Conservation (phyloP, 2,113 vertebrate genomes). For the Microtus pennsylvanicus region DNA sequence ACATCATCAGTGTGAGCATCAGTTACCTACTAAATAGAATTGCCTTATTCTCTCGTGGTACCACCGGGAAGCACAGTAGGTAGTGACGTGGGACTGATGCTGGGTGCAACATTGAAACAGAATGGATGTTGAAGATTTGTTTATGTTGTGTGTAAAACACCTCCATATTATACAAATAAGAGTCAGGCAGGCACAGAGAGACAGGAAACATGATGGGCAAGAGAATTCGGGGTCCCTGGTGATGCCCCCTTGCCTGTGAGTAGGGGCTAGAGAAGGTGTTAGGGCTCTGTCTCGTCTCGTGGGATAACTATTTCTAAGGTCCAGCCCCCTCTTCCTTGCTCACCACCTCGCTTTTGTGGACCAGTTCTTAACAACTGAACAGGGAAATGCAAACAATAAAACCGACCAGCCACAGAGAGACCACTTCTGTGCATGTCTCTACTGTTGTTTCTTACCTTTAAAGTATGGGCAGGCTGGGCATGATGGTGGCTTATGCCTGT, state of each 20-base stretch:
- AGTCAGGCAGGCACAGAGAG: background rate
- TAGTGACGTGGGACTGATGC: too few relatives aligned
- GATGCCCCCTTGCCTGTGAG: rapidly evolving
- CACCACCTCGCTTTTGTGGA: background rate
- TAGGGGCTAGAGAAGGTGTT: background rate
- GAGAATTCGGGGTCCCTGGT: background rate
- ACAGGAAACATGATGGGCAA: background rate
- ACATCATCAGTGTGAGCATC: background rate
- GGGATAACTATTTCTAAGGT: background rate
- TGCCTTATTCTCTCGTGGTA: background rate
- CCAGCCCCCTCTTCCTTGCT: too few relatives aligned
- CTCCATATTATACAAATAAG: background rate
- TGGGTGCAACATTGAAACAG: background rate
- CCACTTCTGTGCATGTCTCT: background rate
- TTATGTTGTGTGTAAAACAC: background rate
- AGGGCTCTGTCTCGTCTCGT: background rate
- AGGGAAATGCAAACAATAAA: background rate
- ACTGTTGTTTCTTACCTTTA: background rate
- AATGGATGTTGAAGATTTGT: background rate
- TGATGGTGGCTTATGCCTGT: background rate
- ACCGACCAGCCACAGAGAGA: background rate
- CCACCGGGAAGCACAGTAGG: background rate
- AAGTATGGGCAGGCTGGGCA: background rate
- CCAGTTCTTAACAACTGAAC: background rate
- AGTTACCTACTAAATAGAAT: constrained; percentile 39